A percentile compares a stretch with the other conserved stretches of the same genome.
phyloP scores from a whole-genome alignment of 2,888 invertebrate genomes.

The Trachelus iudaicus region DNA sequence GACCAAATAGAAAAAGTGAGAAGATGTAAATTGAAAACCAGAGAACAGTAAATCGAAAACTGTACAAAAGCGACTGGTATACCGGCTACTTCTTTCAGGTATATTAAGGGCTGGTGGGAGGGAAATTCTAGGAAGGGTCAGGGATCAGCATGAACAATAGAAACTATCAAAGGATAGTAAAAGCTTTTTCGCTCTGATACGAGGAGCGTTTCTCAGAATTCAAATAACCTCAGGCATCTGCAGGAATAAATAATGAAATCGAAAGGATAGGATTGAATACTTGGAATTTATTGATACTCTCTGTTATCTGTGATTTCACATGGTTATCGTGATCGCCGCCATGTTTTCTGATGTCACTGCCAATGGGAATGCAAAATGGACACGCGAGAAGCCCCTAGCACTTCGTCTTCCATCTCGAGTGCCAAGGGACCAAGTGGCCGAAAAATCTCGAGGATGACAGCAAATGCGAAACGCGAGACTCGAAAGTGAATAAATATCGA shows the following conservation, averaged over 20 bases:
- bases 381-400: background rate
- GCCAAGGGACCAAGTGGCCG: background rate
- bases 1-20: background rate
- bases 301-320: background rate
- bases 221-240: background rate
- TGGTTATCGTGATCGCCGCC: background rate
- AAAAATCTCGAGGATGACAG: slow-evolving; percentile 24
- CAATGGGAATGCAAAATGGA: background rate
- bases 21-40: background rate
- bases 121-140: background rate
- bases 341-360: background rate
- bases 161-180: background rate
- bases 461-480: slow-evolving; percentile 1
- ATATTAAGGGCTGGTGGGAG: background rate
- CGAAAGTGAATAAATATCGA: slow-evolving; percentile 48
- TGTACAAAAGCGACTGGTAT: background rate
- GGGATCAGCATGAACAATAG: background rate
- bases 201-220: background rate
- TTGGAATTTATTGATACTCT: background rate
- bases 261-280: background rate
- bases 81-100: background rate
- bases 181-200: background rate
- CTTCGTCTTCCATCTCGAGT: background rate
- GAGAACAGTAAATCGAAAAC: background rate
- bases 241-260: background rate